Evolutionary conservation across 2,888 invertebrate species (phyloP).

Genomic region (Amblyjoppa fuscipennis): DNA sequence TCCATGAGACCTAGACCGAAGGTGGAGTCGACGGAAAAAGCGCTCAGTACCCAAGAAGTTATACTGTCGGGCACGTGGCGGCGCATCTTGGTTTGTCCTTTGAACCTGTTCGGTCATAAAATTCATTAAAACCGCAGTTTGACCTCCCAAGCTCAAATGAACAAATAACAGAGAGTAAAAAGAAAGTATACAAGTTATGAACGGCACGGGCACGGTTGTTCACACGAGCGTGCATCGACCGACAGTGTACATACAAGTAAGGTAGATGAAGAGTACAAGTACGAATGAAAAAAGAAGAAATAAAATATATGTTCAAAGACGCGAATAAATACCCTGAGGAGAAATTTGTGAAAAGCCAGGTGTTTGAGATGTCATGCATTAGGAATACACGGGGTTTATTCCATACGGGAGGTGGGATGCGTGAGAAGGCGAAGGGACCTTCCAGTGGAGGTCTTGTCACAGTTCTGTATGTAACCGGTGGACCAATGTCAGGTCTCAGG

Average conservation of each 20-base stretch:
- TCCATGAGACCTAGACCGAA: slow-evolving; percentile 92
- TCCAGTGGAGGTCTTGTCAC: slow-evolving; percentile 91
- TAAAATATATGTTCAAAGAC: slow-evolving; percentile 60
- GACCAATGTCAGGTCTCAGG: slow-evolving; percentile 86
- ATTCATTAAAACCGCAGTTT: background rate
- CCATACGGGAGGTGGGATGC: slow-evolving; percentile 93
- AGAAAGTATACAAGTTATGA: slow-evolving; percentile 14
- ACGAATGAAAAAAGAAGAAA: slow-evolving; percentile 37
- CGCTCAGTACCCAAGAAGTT: slow-evolving; percentile 94
- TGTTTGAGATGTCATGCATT: slow-evolving; percentile 89
- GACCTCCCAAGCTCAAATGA: slow-evolving; percentile 6
- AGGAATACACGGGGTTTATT: slow-evolving; percentile 93
- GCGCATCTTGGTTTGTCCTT: slow-evolving; percentile 87
- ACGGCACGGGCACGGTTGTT: slow-evolving; percentile 18
- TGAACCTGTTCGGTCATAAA: slow-evolving; percentile 81
- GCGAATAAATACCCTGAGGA: slow-evolving; percentile 89
- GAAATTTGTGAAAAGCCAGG: slow-evolving; percentile 95
- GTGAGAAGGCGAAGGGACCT: slow-evolving; percentile 96
- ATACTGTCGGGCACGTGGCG: slow-evolving; percentile 92
- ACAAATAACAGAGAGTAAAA: background rate
- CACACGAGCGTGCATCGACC: slow-evolving; percentile 24
- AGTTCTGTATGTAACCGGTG: slow-evolving; percentile 85
- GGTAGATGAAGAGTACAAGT: slow-evolving; percentile 12
- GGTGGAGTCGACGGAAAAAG: slow-evolving; percentile 92
- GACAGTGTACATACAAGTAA: slow-evolving; percentile 1